These are phyloP conservation scores for Cheumatopsyche charites DNA, from an alignment of 1,140 invertebrate species.

Conservation along the genomic window DNA sequence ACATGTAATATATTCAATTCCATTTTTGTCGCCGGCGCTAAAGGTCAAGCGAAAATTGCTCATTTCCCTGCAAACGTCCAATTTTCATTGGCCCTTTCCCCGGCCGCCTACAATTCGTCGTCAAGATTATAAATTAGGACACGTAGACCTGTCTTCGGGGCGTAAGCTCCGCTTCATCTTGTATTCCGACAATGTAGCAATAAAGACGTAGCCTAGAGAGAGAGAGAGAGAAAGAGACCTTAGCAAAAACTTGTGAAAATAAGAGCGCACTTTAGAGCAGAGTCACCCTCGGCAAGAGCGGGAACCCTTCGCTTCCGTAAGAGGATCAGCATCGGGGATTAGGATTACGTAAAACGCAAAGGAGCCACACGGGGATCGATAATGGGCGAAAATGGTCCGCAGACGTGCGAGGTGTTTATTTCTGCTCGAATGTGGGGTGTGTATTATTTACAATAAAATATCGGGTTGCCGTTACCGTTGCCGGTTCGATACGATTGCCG, in stretches of 20 bases:
- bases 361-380: too few species aligned
- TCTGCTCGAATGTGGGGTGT: background rate
- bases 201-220: slow-evolving; percentile 7
- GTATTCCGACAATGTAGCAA: slow-evolving; percentile 33
- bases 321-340: slow-evolving; percentile 13
- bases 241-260: slow-evolving; percentile 12
- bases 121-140: slow-evolving; percentile 26
- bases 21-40: background rate
- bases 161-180: slow-evolving; percentile 19
- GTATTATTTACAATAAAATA: background rate
- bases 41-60: slow-evolving; percentile 11
- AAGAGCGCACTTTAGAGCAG: background rate
- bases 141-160: slow-evolving; percentile 14
- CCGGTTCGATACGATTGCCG: too few species aligned
- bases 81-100: slow-evolving; percentile 1
- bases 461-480: too few species aligned
- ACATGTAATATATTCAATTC: slow-evolving; percentile 6
- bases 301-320: background rate
- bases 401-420: slow-evolving; percentile 6
- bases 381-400: background rate
- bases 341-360: slow-evolving; percentile 21
- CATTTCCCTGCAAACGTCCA: slow-evolving; percentile 1
- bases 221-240: too few species aligned
- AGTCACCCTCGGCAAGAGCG: background rate
- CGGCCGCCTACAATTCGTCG: background rate